Evolutionary conservation across 2,888 invertebrate species (phyloP), one percentile per base, ranked within the genome.

Genomic region (Drosophila tanythrix): DNA sequence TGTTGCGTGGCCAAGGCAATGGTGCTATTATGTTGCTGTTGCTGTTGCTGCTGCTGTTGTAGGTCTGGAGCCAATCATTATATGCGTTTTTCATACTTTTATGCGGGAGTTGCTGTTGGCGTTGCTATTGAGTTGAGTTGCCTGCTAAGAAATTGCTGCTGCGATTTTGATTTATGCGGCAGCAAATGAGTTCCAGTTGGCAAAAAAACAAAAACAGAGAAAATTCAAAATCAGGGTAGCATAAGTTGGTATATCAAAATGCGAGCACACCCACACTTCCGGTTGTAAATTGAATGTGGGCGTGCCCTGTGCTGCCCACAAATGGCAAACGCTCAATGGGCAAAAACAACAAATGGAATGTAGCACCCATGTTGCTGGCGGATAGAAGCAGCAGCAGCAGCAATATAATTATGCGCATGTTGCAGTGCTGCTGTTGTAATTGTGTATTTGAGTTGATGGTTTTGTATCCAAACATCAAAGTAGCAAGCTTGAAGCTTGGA

Each of bases 261-360:
- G 78, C 67, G 89, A 82, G 82, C 89, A 91, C 91, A 91, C 91
- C 92, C 92, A 91, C 92, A 91, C 91, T 91, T 91, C 91, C 92
- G 92, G 92, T 90, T 88, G 82, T 81, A 82, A 82, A 82, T 86
- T 91, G 87, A 79, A 84, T 86, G 89, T 76, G 88, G 89, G 90
- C 81, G 89, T 90, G 87, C 56, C 77, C 55, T 46, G 40, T 59
- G 58, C 33, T 36, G 69, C 77, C 66, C 70, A 55, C 70, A 77
- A 79, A 64, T 68, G 70, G 71, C 64, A 74, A 58, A 33, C 53
- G 62, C 59, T 15, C 68, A 55, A 53, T 35, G 69, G 48, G 27
- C 48, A 50, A 57, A 33, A 25, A 25, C 36, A 29, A 4, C 68
- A 76, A 66, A 59, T 56, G 80, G 73, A 81, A 81, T 83, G 78